Percentiles rank a stretch among this genome's conserved stretches.
These are phyloP conservation scores for Planococcus citri DNA, from an alignment of 1,140 invertebrate species.

Conservation along the genomic window DNA sequence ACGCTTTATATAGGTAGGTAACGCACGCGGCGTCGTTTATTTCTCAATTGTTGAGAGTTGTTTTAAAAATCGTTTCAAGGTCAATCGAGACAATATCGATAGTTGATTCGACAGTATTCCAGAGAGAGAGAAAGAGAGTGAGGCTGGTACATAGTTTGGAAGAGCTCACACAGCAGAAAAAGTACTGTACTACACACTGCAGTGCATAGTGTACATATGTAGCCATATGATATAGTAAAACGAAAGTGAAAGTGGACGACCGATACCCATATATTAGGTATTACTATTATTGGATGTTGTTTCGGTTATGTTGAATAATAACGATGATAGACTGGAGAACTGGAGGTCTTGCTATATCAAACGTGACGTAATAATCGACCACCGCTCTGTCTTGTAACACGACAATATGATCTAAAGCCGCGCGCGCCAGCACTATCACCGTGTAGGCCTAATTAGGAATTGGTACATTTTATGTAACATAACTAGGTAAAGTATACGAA, in stretches of 20 bases:
- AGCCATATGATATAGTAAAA: background rate
- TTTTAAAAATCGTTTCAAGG: background rate
- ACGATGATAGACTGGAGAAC: background rate
- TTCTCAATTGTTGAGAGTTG: background rate
- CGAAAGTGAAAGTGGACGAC: slow-evolving; percentile 5
- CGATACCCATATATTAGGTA: slow-evolving; percentile 6
- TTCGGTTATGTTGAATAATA: slow-evolving; percentile 7
- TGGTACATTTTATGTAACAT: background rate
- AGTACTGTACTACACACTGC: too few relatives aligned
- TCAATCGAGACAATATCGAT: slow-evolving; percentile 1
- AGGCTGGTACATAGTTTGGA: background rate
- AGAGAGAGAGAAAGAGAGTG: too few relatives aligned
- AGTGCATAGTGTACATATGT: background rate
- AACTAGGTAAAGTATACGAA: too few relatives aligned
- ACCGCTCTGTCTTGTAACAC: background rate
- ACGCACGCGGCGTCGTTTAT: background rate
- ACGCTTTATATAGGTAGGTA: background rate
- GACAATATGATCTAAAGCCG: background rate
- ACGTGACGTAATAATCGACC: background rate
- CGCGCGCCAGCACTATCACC: background rate
- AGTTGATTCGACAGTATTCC: background rate
- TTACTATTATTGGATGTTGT: slow-evolving; percentile 7
- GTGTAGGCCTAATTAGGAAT: background rate
- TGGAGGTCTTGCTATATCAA: background rate
- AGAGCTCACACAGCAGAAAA: background rate